phyloP scores from a whole-genome alignment of 1,140 invertebrate species.

The Colletes gigas region DNA sequence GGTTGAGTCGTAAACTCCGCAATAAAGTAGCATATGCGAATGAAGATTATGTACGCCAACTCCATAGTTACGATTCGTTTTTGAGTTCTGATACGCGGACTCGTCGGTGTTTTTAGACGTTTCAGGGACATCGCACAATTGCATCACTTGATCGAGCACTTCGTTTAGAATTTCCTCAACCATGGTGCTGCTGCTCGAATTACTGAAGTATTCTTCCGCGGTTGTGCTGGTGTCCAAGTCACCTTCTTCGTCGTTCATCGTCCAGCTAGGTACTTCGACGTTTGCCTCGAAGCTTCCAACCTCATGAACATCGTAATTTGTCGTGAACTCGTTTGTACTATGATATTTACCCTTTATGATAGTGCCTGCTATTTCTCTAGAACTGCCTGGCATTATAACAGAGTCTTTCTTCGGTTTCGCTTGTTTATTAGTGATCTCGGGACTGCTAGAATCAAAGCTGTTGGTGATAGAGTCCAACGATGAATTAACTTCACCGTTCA shows the following conservation, averaged over 20 bases:
- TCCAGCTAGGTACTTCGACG: slow-evolving; percentile 77
- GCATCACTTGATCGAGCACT: slow-evolving; percentile 81
- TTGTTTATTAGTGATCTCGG: slow-evolving; percentile 67
- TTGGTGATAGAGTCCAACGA: slow-evolving; percentile 77
- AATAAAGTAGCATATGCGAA: slow-evolving; percentile 91
- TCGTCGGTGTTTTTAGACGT: slow-evolving; percentile 71
- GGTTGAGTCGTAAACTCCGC: slow-evolving; percentile 90
- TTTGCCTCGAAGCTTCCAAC: slow-evolving; percentile 74
- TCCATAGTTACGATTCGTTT: slow-evolving; percentile 72
- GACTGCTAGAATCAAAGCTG: slow-evolving; percentile 77
- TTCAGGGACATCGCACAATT: slow-evolving; percentile 72
- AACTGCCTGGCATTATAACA: slow-evolving; percentile 67
- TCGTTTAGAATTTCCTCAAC: slow-evolving; percentile 83
- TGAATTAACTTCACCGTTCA: slow-evolving; percentile 74
- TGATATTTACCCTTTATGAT: slow-evolving; percentile 77
- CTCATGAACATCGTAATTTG: slow-evolving; percentile 73
- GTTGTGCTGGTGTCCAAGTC: slow-evolving; percentile 82
- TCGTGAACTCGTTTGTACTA: slow-evolving; percentile 75
- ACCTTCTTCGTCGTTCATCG: slow-evolving; percentile 76
- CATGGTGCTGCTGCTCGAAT: slow-evolving; percentile 76
- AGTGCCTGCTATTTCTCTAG: slow-evolving; percentile 76
- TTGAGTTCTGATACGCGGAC: slow-evolving; percentile 69
- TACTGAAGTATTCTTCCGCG: slow-evolving; percentile 84
- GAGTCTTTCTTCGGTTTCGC: slow-evolving; percentile 70
- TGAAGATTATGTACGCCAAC: slow-evolving; percentile 88